A percentile compares a stretch with the other conserved stretches of the same genome.
phyloP scores from a whole-genome alignment of 2,797 vertebrate species.

The Acipenser oxyrinchus region DNA sequence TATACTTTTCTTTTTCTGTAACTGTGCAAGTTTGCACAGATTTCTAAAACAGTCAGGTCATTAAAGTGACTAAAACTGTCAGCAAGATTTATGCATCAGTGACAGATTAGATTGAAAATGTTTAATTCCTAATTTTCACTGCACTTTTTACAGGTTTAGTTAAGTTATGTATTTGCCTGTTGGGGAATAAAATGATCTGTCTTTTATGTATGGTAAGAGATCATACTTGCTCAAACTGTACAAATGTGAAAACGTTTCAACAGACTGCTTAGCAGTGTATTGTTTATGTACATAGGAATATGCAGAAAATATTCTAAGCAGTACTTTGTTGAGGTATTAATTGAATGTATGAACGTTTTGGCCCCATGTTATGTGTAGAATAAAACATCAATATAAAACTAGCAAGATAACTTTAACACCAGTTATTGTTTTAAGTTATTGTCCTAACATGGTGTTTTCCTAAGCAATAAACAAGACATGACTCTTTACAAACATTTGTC shows the following conservation, averaged over 20 bases:
- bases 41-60: slow-evolving; percentile 92
- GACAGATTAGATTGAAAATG: slow-evolving; percentile 95
- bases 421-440: too few species aligned
- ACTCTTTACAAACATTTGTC: too few species aligned
- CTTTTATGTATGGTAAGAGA: slow-evolving; percentile 1
- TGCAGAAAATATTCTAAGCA: slow-evolving; percentile 1
- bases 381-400: too few species aligned
- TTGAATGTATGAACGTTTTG: too few species aligned
- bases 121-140: slow-evolving; percentile 59
- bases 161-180: slow-evolving; percentile 61
- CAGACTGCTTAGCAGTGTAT: slow-evolving; percentile 5
- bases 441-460: too few species aligned
- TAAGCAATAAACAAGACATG: too few species aligned
- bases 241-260: slow-evolving; percentile 3
- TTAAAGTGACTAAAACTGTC: slow-evolving; percentile 98
- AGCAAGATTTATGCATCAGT: slow-evolving; percentile 99
- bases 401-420: too few species aligned
- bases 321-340: neutral
- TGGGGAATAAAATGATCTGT: slow-evolving; percentile 29
- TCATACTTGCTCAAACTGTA: neutral
- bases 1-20: slow-evolving; percentile 91
- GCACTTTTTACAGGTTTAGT: slow-evolving; percentile 51
- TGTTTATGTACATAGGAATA: slow-evolving; percentile 11
- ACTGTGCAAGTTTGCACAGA: slow-evolving; percentile 98
- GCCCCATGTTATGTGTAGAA: too few species aligned